These are phyloP conservation scores for Epinephelus cyanopodus DNA, from an alignment of 2,113 vertebrate species.

Conservation along the genomic window DNA sequence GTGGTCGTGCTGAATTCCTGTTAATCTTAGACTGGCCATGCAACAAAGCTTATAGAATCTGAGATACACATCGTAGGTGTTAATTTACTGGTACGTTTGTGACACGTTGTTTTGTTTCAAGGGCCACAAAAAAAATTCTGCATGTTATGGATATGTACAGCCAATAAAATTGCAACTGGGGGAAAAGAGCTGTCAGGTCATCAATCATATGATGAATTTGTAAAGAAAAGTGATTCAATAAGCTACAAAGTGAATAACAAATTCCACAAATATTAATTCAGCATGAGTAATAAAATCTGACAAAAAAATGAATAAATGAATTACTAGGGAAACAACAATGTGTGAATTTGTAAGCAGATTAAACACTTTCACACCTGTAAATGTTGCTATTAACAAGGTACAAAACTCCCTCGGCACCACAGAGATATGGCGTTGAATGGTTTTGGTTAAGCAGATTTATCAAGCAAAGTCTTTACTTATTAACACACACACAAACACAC, in stretches of 20 bases:
- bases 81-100: not conserved
- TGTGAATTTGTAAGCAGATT: not conserved
- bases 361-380: slow-evolving; percentile 1
- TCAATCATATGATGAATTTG: not conserved
- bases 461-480: too few relatives aligned
- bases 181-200: not conserved
- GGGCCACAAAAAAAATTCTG: not conserved
- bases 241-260: not conserved
- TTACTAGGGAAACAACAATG: not conserved
- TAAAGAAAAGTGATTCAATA: not conserved
- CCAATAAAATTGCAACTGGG: not conserved
- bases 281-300: not conserved
- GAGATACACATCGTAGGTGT: not conserved
- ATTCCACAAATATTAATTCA: not conserved
- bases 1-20: slow-evolving; percentile 25
- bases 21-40: slow-evolving; percentile 18
- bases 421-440: not conserved
- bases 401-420: not conserved
- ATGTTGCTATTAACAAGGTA: not conserved
- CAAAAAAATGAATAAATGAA: slow-evolving; percentile 5
- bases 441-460: slow-evolving; percentile 23
- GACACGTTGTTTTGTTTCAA: not conserved
- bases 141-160: not conserved
- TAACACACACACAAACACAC: slow-evolving; percentile 32
- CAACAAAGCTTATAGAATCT: slow-evolving; percentile 1